phyloP scores from a whole-genome alignment of 92 coral and sea anemone genomes.

The Isaurus tuberculatus region DNA sequence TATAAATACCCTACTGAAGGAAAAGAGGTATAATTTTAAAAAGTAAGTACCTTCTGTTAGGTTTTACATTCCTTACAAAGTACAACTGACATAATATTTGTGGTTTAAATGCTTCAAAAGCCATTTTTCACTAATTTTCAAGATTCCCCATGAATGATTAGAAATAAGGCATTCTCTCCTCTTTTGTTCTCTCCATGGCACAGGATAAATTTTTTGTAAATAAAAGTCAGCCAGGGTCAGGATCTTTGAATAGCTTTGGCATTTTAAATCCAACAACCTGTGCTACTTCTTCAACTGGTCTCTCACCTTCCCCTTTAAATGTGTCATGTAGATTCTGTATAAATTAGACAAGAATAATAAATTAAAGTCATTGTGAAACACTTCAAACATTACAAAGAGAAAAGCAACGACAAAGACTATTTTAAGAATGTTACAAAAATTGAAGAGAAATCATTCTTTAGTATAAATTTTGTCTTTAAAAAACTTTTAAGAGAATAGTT shows the following conservation, averaged over 20 bases:
- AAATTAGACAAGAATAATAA: neutral
- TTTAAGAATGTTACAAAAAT: too few species aligned
- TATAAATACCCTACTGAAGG: too few species aligned
- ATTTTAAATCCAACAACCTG: slow-evolving; percentile 35
- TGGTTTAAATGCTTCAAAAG: neutral
- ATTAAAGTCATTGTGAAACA: neutral
- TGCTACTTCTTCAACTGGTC: slow-evolving; percentile 41
- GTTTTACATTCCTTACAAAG: neutral
- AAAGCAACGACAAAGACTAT: neutral
- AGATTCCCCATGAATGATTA: neutral
- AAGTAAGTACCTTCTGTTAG: too few species aligned
- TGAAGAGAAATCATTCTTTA: too few species aligned
- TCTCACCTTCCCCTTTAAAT: slow-evolving; percentile 40
- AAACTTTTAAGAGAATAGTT: too few species aligned
- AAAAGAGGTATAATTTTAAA: too few species aligned
- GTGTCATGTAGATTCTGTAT: slow-evolving; percentile 6
- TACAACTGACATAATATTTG: neutral
- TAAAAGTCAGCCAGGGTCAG: too few species aligned
- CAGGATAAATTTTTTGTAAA: neutral
- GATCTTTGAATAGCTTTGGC: slow-evolving; percentile 26
- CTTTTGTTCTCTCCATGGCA: neutral
- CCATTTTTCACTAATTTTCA: neutral
- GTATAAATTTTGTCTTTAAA: too few species aligned
- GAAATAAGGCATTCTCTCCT: neutral
- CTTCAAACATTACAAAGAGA: neutral